Percentiles rank a stretch among this genome's conserved stretches.
Conservation (phyloP, 1,140 invertebrate genomes). For the Drosophila sp. region DNA sequence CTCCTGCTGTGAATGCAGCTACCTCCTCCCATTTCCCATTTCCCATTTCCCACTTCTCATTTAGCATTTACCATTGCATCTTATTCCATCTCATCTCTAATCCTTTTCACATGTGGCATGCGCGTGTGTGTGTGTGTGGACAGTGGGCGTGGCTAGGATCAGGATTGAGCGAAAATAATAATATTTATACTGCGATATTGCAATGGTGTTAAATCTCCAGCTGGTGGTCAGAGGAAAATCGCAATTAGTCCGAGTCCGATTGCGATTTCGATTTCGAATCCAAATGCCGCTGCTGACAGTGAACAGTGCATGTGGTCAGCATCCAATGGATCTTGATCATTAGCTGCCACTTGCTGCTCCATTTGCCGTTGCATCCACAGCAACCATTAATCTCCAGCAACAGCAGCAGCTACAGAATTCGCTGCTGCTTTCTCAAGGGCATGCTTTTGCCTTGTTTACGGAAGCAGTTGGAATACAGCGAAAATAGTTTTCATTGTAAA, state of each 20-base stretch:
- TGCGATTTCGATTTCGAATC: too few species aligned
- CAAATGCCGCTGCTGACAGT: neutral
- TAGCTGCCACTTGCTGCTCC: conserved; percentile 30
- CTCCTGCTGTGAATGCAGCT: conserved; percentile 66
- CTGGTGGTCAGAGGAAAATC: neutral
- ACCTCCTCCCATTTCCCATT: too few species aligned
- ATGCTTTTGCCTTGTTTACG: conserved; percentile 36
- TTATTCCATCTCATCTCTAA: conserved; percentile 20
- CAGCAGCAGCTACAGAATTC: neutral
- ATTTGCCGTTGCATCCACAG: neutral
- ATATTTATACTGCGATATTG: neutral
- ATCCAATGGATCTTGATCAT: conserved; percentile 4
- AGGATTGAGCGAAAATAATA: neutral
- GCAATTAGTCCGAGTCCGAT: conserved; percentile 10
- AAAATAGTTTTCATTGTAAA: conserved; percentile 55
- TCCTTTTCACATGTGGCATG: conserved; percentile 54
- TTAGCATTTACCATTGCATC: too few species aligned
- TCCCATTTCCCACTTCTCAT: too few species aligned
- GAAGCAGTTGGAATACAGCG: conserved; percentile 26
- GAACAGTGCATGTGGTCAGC: conserved; percentile 23
- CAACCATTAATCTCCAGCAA: conserved; percentile 36
- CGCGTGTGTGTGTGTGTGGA: neutral
- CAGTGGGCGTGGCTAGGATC: conserved; percentile 13
- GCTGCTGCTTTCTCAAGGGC: conserved; percentile 30
- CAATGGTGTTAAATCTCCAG: neutral